Evolutionary conservation across 2,113 vertebrate species (phyloP), one percentile per base, ranked within the genome.

Genomic region (Eubucco bourcierii): DNA sequence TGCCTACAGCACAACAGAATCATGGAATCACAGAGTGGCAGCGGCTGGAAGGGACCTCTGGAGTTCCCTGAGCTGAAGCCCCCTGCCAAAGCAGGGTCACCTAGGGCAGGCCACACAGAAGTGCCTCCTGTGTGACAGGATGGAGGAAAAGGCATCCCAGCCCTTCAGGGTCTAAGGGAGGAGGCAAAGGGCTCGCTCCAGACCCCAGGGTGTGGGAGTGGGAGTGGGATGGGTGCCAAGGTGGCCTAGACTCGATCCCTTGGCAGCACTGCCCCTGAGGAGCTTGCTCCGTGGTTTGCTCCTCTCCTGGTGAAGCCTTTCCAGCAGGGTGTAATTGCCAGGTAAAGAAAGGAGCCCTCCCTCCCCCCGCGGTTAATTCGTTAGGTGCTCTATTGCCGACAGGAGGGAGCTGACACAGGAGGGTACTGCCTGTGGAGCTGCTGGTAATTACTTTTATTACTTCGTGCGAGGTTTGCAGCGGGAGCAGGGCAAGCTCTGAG

Each of bases 371-470:
- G 67, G 84, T 95, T 96, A 93, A 96, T 95, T 95, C 91, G 87
- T 33, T 77, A 4, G 66, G 79, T 94, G 90, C 95, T 97, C 96
- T 97, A 94, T 96, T 90, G 11, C 94, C 92, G 93, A 77, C 95
- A 85, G 94, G 93, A 97, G 96, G 93, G 95, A 94, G 95, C 85
- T 92, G 95, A 92, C 90, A 89, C 95, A 74, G 15, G 89, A 93
- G 91, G 91, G 76, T 92, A 94, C 90, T 90, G 52, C 82, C 18
- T 44, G 59, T 25, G 53, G 94, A 5, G 91, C 34, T 93, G 88
- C 92, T 95, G 87, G 91, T 94, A 91, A 97, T 96, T 96, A 96
- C 92, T 95, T 96, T 96, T 93, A 97, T 93, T 87, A 84, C 97
- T 96, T 88, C 76, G 27, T 13, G 92, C 53, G 88, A 53, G 84